Evolutionary conservation across 2,797 vertebrate genomes (phyloP), one percentile per base, ranked within the genome.

Genomic region (Phoxinus dragarum): DNA sequence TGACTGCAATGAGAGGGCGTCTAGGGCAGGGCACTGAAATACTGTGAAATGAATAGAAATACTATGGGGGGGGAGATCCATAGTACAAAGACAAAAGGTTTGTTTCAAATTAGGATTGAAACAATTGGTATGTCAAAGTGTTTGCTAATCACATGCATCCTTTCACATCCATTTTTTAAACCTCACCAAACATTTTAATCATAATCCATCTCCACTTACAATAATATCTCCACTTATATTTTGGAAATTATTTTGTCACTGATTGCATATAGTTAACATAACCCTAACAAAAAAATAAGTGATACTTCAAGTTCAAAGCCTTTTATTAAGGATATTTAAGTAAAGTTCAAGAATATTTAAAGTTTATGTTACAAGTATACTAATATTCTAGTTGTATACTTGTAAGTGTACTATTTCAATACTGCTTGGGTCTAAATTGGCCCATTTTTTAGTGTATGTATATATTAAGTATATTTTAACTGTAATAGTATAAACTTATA

Each of bases 1-100:
- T 80, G 61, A 88, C 66, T 31, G 61, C 27, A 74, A 67, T 86
- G 88, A 87, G 82, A 88, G 54, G 52, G 38, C 42, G 34, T 82
- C 74, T 84, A 27, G 59, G 72, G 38, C 54, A 74, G 80, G 68
- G 44, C 23, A 17, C 23, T 40, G 80, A 84, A 87, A 86, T 67
- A 84, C 75, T 74, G 67, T 69, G 47, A 72, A 71, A 81, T 81
- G 38, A 71, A 38, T 56, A 19, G 77, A 47, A 75, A 74, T 64
- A 49, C 17, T 66, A 19, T 19, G 5, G 42, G 19, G 19, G 19
- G 10, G 67, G 47, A 67, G 44, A 79, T 27, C 12, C 56, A 64
- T 44, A 44, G 27, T 42, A n/a, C 34, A 77, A 36, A 23, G 52
- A 11, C 7, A 79, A 79, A 47, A 42, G 42, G 34, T 44, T 42